Percentiles rank a stretch among this genome's conserved stretches.
These are phyloP conservation scores for Cygnus buccinator DNA, from an alignment of 2,113 vertebrate species.

Conservation along the genomic window DNA sequence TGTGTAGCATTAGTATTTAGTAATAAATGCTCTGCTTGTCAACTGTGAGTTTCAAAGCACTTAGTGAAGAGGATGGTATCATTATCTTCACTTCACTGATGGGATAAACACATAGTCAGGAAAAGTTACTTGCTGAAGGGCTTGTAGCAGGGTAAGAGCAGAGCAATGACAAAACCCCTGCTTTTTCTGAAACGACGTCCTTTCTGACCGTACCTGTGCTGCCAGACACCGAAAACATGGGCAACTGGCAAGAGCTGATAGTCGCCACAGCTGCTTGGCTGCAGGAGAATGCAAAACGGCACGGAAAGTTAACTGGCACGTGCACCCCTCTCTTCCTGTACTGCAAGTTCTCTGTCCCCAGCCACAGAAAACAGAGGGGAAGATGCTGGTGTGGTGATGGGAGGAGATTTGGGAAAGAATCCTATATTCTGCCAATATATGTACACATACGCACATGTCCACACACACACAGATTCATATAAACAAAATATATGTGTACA, in stretches of 20 bases:
- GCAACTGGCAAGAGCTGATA: rapidly evolving
- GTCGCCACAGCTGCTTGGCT: not conserved
- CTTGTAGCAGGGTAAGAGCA: not conserved
- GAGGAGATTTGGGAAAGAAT: not conserved
- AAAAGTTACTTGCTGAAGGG: not conserved
- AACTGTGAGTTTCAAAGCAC: not conserved
- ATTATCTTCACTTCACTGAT: not conserved
- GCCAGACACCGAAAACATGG: not conserved
- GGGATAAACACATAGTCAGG: not conserved
- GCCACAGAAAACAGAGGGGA: not conserved
- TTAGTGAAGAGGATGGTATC: not conserved
- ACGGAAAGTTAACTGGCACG: rapidly evolving
- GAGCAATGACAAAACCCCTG: not conserved
- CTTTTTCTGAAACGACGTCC: not conserved
- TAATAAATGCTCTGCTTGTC: not conserved
- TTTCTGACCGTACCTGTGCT: not conserved
- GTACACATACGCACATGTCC: not conserved
- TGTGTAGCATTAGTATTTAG: not conserved
- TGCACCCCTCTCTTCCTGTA: not conserved
- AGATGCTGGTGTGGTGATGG: not conserved
- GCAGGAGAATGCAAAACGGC: not conserved
- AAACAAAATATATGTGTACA: not conserved
- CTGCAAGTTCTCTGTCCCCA: not conserved
- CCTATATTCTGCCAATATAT: not conserved
- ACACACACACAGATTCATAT: not conserved